Percentiles rank a stretch among this genome's conserved stretches.
Conservation (phyloP, 1,140 invertebrate species). For the Cataglyphis hispanica region DNA sequence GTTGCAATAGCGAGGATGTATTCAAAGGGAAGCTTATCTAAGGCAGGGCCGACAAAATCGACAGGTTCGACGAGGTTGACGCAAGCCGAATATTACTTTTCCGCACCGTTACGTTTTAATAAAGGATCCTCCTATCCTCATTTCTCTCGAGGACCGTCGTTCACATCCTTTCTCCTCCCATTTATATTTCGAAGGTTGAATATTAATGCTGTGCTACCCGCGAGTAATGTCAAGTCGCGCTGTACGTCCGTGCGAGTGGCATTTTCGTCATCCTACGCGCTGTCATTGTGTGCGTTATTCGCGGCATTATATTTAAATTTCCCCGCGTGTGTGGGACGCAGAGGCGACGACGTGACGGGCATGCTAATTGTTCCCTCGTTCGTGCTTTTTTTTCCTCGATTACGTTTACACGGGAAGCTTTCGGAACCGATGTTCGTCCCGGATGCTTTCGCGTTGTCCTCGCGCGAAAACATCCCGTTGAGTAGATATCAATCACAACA, state of each 20-base stretch:
- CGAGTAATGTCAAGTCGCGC: slow-evolving; percentile 61
- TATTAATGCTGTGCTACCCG: slow-evolving; percentile 68
- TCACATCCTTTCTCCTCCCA: slow-evolving; percentile 5
- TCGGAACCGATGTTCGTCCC: slow-evolving; percentile 1
- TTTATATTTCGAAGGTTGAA: slow-evolving; percentile 65
- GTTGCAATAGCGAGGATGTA: not conserved
- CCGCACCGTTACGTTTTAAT: slow-evolving; percentile 69
- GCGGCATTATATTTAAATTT: slow-evolving; percentile 81
- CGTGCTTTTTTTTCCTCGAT: slow-evolving; percentile 47
- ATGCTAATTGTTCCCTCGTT: slow-evolving; percentile 73
- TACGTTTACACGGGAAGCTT: slow-evolving; percentile 26
- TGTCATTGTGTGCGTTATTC: slow-evolving; percentile 68
- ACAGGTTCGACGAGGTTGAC: slow-evolving; percentile 44
- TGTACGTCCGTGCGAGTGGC: not conserved
- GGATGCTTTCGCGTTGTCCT: not conserved
- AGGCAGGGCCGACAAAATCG: slow-evolving; percentile 34
- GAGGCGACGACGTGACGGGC: slow-evolving; percentile 60
- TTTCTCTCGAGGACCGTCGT: not conserved
- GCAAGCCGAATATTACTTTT: slow-evolving; percentile 67
- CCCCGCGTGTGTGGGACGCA: slow-evolving; percentile 69
- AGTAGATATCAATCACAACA: slow-evolving; percentile 28
- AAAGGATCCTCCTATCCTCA: slow-evolving; percentile 54
- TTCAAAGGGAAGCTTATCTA: not conserved
- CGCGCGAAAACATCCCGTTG: not conserved
- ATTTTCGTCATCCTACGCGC: slow-evolving; percentile 71